phyloP scores from a whole-genome alignment of 2,797 vertebrate species.

The Pangasius sanitwongsei region DNA sequence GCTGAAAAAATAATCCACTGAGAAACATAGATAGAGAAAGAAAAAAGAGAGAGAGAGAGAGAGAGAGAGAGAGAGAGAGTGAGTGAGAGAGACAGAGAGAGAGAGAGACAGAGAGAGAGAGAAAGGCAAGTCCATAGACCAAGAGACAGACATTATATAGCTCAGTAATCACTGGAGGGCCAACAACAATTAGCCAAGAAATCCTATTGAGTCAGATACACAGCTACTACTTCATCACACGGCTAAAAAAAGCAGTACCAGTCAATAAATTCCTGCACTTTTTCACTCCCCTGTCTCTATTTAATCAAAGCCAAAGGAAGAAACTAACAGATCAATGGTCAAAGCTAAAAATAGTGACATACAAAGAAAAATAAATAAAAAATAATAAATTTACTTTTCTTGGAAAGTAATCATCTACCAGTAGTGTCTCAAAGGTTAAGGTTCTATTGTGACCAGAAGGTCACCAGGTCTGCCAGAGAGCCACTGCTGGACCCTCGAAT shows the following conservation, averaged over 20 bases:
- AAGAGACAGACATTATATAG: conserved; percentile 7
- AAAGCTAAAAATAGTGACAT: not conserved
- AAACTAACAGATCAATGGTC: conserved; percentile 4
- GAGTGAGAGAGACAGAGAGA: not conserved
- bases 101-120: not conserved
- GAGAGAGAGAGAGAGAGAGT: conserved; percentile 17
- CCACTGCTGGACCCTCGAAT: not conserved
- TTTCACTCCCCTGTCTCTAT: not conserved
- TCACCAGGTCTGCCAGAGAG: not conserved
- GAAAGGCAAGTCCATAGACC: not conserved
- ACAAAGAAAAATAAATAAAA: not conserved
- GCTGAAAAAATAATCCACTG: conserved; percentile 21
- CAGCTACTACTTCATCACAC: conserved; percentile 35
- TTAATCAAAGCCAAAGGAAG: not conserved
- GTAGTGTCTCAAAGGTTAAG: not conserved
- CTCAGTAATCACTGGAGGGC: conserved; percentile 25
- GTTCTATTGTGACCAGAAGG: not conserved
- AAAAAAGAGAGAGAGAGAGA: conserved; percentile 38
- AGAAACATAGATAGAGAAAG: conserved; percentile 47
- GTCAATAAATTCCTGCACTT: conserved; percentile 35
- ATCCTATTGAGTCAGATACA: conserved; percentile 8
- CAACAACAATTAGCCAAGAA: conserved; percentile 24
- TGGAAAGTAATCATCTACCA: not conserved
- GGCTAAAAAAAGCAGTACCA: conserved; percentile 34
- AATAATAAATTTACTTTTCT: not conserved